phyloP scores from a whole-genome alignment of 2,888 invertebrate genomes.

The Calameuta filiformis region DNA sequence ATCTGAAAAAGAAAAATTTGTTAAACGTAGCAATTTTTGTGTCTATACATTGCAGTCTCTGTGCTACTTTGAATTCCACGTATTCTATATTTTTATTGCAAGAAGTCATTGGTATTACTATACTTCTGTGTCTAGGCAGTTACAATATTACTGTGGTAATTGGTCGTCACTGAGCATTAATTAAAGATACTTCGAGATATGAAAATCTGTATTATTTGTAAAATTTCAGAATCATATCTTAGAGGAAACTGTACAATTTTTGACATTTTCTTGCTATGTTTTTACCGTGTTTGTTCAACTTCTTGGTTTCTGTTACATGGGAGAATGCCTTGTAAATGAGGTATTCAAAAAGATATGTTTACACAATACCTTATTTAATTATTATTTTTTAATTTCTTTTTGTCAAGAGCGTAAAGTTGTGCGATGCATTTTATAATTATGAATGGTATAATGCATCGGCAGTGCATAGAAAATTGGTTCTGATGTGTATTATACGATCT shows the following conservation, averaged over 20 bases:
- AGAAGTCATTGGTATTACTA: neutral
- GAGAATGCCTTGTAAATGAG: constrained; percentile 34
- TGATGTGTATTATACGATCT: constrained; percentile 67
- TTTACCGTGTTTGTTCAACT: constrained; percentile 28
- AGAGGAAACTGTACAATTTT: neutral
- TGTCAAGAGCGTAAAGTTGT: constrained; percentile 63
- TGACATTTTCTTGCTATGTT: constrained; percentile 18
- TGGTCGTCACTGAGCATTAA: neutral
- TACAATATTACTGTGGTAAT: neutral
- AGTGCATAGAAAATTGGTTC: constrained; percentile 60
- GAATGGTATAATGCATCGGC: constrained; percentile 64
- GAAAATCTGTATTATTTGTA: neutral
- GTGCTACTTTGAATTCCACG: neutral
- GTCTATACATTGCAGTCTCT: neutral
- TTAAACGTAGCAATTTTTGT: neutral
- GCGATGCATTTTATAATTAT: constrained; percentile 66
- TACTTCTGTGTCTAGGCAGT: neutral
- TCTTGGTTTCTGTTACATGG: constrained; percentile 35
- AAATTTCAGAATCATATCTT: neutral
- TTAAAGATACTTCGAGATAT: neutral
- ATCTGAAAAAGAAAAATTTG: neutral
- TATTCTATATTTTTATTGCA: neutral
- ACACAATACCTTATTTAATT: neutral
- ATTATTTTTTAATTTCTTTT: neutral
- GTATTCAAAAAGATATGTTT: constrained; percentile 7